Evolutionary conservation across 2,888 invertebrate genomes (phyloP).

Genomic region (Smittia aterrima): DNA sequence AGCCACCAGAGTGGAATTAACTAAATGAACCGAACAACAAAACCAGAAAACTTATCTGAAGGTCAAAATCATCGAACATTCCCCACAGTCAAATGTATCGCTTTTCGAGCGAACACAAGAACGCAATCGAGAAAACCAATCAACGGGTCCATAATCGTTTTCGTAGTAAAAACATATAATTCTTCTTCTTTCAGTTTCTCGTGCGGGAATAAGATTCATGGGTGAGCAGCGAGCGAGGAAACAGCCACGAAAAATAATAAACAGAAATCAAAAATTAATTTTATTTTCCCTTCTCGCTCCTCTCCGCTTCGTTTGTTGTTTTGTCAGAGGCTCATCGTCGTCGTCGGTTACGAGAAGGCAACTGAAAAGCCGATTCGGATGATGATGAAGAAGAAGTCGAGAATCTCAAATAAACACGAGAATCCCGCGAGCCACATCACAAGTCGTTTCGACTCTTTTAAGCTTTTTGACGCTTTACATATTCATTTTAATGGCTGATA

Average conservation of each 20-base stretch:
- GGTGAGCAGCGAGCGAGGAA: constrained; percentile 23
- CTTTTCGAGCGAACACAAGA: background rate
- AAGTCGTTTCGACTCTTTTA: background rate
- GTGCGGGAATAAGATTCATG: background rate
- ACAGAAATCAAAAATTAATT: constrained; percentile 2
- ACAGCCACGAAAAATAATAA: constrained; percentile 23
- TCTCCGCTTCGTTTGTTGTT: too few species aligned
- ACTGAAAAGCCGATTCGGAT: too few species aligned
- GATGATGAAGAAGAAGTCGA: background rate
- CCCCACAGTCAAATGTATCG: background rate
- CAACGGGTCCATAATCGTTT: constrained; percentile 14
- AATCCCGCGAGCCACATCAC: constrained; percentile 40
- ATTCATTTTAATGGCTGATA: constrained; percentile 32
- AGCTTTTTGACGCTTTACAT: constrained; percentile 31
- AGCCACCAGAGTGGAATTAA: constrained; percentile 25
- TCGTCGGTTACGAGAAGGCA: too few species aligned
- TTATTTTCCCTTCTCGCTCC: too few species aligned
- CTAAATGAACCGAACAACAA: background rate
- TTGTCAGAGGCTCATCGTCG: too few species aligned
- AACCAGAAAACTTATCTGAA: constrained; percentile 20
- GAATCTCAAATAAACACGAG: constrained; percentile 9
- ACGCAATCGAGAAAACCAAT: constrained; percentile 17
- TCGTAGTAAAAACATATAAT: background rate
- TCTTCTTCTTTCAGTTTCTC: too few species aligned
- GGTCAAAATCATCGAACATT: constrained; percentile 26